These are phyloP conservation scores for Drosophila birchii DNA, from an alignment of 2,888 invertebrate species.

Conservation along the genomic window DNA sequence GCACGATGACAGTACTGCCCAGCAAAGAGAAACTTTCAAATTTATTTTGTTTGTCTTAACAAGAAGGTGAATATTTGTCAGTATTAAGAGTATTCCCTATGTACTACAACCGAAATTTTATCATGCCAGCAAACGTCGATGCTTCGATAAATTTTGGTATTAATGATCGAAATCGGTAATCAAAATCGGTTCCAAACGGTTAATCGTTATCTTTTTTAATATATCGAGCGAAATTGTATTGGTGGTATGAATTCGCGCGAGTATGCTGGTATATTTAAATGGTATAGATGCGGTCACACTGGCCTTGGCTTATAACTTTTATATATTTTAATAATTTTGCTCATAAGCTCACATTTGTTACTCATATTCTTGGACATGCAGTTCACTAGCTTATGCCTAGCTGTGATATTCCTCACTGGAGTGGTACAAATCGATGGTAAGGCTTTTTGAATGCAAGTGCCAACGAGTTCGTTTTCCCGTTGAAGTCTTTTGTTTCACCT, in stretches of 20 bases:
- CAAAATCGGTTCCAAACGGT: background rate
- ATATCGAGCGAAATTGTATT: background rate
- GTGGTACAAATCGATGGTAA: slow-evolving; percentile 26
- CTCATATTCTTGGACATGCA: slow-evolving; percentile 14
- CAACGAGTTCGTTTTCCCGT: slow-evolving; percentile 33
- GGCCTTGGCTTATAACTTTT: slow-evolving; percentile 6
- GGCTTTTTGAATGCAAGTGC: slow-evolving; percentile 3
- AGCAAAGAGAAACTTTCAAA: background rate
- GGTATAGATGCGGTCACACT: background rate
- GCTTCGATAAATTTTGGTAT: background rate
- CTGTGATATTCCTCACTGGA: slow-evolving; percentile 37
- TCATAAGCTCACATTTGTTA: background rate
- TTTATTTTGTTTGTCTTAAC: background rate
- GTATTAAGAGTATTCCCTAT: background rate
- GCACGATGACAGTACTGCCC: background rate
- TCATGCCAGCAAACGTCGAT: background rate
- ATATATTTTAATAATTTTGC: background rate
- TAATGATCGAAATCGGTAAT: background rate
- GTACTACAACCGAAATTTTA: no score
- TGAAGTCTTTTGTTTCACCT: slow-evolving; percentile 32
- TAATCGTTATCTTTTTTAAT: background rate
- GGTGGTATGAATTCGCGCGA: no score
- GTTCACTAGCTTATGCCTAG: slow-evolving; percentile 17
- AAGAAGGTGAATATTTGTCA: background rate
- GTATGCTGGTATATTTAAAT: background rate